A percentile compares a stretch with the other conserved stretches of the same genome.
phyloP scores from a whole-genome alignment of 2,113 vertebrate genomes.

The Microcebus murinus region DNA sequence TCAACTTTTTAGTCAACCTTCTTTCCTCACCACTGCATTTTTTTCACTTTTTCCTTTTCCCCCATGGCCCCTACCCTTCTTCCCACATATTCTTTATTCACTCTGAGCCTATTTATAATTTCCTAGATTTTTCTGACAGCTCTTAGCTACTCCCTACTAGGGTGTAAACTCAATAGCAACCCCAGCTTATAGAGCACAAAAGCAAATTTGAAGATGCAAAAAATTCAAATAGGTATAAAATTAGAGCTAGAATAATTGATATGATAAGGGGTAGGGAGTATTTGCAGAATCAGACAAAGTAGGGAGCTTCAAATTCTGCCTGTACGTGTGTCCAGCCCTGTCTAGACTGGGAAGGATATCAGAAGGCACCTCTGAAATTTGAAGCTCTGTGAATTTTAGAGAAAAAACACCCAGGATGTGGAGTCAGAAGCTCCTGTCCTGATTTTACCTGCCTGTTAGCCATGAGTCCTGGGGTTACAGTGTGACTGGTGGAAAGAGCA shows the following conservation, averaged over 20 bases:
- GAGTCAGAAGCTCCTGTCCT: not conserved
- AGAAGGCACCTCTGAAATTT: not conserved
- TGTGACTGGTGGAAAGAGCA: not conserved
- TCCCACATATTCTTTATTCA: not conserved
- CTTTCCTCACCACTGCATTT: not conserved
- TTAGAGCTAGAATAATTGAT: not conserved
- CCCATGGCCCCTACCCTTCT: accelerated
- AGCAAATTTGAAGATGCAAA: not conserved
- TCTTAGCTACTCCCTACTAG: not conserved
- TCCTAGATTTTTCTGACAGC: not conserved
- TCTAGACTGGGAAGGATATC: not conserved
- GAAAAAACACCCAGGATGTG: not conserved
- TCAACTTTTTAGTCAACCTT: not conserved
- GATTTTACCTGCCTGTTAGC: not conserved
- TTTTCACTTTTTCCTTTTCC: not conserved
- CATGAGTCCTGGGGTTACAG: not conserved
- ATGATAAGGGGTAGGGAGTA: too few species aligned
- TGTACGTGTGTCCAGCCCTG: not conserved
- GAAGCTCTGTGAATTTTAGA: not conserved
- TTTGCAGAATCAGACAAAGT: not conserved
- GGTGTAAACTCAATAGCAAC: not conserved
- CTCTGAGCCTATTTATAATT: not conserved
- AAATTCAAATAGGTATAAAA: not conserved
- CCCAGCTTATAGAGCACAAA: not conserved
- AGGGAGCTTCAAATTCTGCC: not conserved